Base-by-base conservation (phyloP, 1,140 invertebrate species). In the Drosophila kikkawai region DNA sequence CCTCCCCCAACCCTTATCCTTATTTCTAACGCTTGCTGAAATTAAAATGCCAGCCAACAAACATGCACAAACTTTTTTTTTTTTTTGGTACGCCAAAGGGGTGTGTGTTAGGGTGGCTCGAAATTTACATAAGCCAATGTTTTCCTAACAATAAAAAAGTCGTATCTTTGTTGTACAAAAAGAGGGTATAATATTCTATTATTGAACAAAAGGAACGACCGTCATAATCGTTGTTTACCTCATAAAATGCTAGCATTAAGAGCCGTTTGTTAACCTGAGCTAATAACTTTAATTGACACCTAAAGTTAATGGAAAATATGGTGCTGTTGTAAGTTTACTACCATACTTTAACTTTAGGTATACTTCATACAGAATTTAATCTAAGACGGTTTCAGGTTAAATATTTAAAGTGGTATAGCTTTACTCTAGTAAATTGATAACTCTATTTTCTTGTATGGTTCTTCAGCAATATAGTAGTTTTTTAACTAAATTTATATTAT, bases 31-130 rank as follows among this genome's bases (percentile, higher is more conserved):
- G 48, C 44, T 47, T 57, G 44, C 63, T 73, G 63, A 82, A 87
- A 87, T 76, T 82, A 82, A 82, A 82, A 82, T 63, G 67, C 61
- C 45, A 45, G 66, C 42, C 73, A 56, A 50, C 79, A 78, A 68
- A 68, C 73, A 68, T 36, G 61, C 67, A 55, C 81, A 79, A 83
- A 84, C 55, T 69, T 55, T 57, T 61, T 67, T 65, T 39, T 36
- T 36, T 64, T 67, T 64, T 77, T 44, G 17, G 34, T 17, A n/a
- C 15, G 17, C 42, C 45, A 58, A 82, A 82, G 64, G 64, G 67
- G 63, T 64, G 44, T 75, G 36, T 36, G 17, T 22, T 53, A 47
- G 58, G 45, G 32, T 55, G 57, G 15, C 19, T 11, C 56, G 6
- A 64, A 37, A 55, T 22, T 9, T 22, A 55, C 51, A 53, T 37